phyloP scores from a whole-genome alignment of 2,113 vertebrate genomes.

The Callipepla californica region DNA sequence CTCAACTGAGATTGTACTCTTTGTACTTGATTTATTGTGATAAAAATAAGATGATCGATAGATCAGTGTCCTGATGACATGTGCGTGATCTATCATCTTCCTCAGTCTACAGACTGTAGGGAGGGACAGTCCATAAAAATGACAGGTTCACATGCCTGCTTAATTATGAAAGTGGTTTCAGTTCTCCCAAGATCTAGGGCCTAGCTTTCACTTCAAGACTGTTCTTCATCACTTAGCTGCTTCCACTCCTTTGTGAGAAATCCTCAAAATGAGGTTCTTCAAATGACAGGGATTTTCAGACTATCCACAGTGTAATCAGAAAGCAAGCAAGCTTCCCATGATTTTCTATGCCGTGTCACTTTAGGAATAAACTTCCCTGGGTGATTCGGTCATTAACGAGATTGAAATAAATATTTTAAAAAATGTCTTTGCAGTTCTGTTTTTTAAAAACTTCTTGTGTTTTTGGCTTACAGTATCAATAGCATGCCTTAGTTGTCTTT shows the following conservation, averaged over 20 bases:
- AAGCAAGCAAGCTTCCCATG: background rate
- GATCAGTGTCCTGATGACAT: background rate
- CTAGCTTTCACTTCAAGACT: background rate
- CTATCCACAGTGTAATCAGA: background rate
- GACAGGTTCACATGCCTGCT: background rate
- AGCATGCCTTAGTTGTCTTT: constrained; percentile 43
- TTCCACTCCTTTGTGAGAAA: background rate
- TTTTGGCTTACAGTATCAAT: constrained; percentile 28
- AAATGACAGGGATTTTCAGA: background rate
- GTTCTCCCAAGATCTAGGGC: background rate
- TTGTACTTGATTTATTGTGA: background rate
- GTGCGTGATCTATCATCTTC: background rate
- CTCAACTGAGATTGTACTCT: background rate
- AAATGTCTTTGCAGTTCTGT: background rate
- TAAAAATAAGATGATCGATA: background rate
- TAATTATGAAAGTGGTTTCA: background rate
- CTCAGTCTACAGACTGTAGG: background rate
- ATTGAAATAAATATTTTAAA: constrained; percentile 44
- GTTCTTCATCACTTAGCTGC: background rate
- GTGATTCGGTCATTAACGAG: constrained; percentile 13
- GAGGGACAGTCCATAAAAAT: background rate
- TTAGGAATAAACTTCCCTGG: background rate
- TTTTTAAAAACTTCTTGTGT: background rate
- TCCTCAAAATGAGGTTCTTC: background rate
- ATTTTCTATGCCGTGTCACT: background rate